Percentiles rank a stretch among this genome's conserved stretches.
Conservation (phyloP, 2,888 invertebrate genomes). For the Heliconius aoede region DNA sequence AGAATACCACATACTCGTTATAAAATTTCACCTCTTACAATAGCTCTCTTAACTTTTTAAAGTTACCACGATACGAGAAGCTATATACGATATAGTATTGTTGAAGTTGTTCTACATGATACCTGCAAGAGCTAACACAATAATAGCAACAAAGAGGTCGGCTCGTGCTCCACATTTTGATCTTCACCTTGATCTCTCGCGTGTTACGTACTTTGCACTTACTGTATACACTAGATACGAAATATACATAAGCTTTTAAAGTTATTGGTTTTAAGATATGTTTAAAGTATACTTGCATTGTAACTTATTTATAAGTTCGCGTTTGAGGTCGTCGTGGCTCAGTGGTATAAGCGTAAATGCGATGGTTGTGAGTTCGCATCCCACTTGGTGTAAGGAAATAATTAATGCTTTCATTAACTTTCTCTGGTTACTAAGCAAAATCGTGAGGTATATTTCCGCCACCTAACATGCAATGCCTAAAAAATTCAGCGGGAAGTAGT, state of each 20-base stretch:
- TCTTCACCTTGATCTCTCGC: constrained; percentile 41
- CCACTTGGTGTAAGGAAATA: no score
- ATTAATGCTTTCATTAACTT: no score
- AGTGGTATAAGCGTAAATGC: no score
- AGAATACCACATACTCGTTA: no score
- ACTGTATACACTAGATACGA: neutral
- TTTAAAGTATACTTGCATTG: neutral
- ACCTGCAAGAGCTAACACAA: constrained; percentile 22
- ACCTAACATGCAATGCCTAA: no score
- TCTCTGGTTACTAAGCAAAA: no score
- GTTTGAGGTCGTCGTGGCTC: no score
- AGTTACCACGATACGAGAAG: neutral
- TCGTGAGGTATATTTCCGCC: no score
- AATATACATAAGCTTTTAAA: neutral
- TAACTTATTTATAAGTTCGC: no score
- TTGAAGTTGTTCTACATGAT: constrained; percentile 29
- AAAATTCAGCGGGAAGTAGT: no score
- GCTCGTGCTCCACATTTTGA: constrained; percentile 36
- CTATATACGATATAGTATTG: constrained; percentile 14
- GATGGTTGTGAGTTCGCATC: no score
- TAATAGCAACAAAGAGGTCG: constrained; percentile 23
- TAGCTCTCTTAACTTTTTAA: constrained; percentile 6
- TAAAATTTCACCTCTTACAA: neutral
- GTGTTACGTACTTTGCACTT: constrained; percentile 9
- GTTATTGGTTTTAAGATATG: neutral